These are phyloP conservation scores for Acleris cristana DNA, from an alignment of 2,888 invertebrate species.

Conservation along the genomic window DNA sequence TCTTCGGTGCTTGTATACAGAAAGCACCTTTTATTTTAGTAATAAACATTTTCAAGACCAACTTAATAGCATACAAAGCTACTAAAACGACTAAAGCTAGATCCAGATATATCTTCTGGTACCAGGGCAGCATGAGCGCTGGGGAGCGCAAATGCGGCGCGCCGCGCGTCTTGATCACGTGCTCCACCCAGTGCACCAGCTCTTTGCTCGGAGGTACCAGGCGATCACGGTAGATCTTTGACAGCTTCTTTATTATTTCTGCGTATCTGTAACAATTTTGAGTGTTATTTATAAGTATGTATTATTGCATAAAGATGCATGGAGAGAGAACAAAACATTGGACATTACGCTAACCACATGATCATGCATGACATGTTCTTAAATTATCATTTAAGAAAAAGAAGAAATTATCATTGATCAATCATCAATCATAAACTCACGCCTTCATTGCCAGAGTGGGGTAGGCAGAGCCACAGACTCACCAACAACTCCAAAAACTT, in stretches of 20 bases:
- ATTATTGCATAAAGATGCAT: too few relatives aligned
- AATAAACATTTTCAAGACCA: slow-evolving; percentile 9
- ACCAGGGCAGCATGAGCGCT: slow-evolving; percentile 50
- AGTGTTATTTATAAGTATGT: too few relatives aligned
- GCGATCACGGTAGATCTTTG: slow-evolving; percentile 62
- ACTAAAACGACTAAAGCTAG: slow-evolving; percentile 15
- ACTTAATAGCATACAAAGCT: slow-evolving; percentile 4
- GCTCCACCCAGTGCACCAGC: slow-evolving; percentile 88
- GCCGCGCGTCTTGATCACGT: slow-evolving; percentile 84
- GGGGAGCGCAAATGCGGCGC: slow-evolving; percentile 73
- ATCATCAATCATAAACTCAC: too few relatives aligned
- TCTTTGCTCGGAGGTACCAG: slow-evolving; percentile 82
- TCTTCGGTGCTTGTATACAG: background rate
- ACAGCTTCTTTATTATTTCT: slow-evolving; percentile 47
- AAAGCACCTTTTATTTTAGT: slow-evolving; percentile 8
- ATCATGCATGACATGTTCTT: too few relatives aligned
- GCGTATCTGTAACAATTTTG: slow-evolving; percentile 11
- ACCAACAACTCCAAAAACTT: too few relatives aligned
- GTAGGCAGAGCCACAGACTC: too few relatives aligned
- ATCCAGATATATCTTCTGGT: slow-evolving; percentile 57
- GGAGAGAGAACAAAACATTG: too few relatives aligned
- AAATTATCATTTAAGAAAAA: too few relatives aligned
- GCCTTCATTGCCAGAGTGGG: too few relatives aligned
- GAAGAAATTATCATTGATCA: too few relatives aligned
- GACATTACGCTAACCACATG: too few relatives aligned